Base-by-base conservation (phyloP, 1,140 invertebrate species). In the Trichonephila clavipes region DNA sequence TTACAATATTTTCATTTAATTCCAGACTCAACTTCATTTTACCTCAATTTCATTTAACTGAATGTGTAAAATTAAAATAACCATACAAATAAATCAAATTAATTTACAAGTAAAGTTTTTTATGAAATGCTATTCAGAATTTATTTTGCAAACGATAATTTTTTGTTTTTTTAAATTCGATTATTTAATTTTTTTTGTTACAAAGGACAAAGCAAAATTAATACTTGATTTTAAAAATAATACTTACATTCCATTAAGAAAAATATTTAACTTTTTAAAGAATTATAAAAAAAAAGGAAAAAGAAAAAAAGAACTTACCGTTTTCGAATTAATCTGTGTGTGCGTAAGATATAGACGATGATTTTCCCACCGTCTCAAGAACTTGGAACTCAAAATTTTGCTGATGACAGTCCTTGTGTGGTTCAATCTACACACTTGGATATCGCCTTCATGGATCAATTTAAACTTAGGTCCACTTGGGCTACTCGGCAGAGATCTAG, bases 361-460 rank as follows among this genome's bases (percentile, higher is more conserved):
- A 66, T 97, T 97, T 95, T 98, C 98, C 97, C 98, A 98, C 94
- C 98, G 96, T 72, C 98, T 96, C 7, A 98, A 96, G 95, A 98
- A 98, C 95, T 98, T 97, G 62, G 97, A 98, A 87, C 97, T 97
- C 92, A 98, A 96, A 90, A 98, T 97, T 96, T 98, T 98, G 95
- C 97, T 97, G 90, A 98, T 97, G 69, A 98, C 97, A 69, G 97
- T 98, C 90, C 97, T 96, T 0, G 97, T 97, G 95, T 98, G 97
- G 95, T 98, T 97, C 82, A 98, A 96, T 94, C 97, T 97, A 96
- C 98, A 98, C 61, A 98, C 96, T 95, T 97, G 97, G 34, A 98
- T 96, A 90, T 98, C 97, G 0, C 97, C 97, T 93, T 98, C 97
- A 19, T 97, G 96, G 58, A 98, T 96, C 12, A 98, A 96, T 95